Conservation (phyloP, 2,113 vertebrate species). For the Neotoma lepida region DNA sequence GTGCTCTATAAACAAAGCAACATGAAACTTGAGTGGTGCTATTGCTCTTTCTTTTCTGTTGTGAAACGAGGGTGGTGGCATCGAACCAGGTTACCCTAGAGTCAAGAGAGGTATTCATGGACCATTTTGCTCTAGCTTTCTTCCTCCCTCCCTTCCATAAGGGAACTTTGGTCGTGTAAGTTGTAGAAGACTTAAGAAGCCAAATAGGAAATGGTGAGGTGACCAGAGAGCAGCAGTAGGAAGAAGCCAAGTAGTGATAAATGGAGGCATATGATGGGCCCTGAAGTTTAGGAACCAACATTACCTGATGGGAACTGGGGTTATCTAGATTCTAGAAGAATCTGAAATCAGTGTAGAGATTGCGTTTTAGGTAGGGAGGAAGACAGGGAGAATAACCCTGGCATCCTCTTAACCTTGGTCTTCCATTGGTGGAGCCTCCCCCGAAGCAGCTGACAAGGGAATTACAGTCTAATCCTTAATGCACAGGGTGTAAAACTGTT, state of each 20-base stretch:
- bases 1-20: slow-evolving; percentile 11
- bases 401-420: background rate
- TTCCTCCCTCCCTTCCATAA: background rate
- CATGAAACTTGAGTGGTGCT: background rate
- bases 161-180: background rate
- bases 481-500: slow-evolving; percentile 21
- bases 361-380: background rate
- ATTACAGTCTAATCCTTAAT: slow-evolving; percentile 2
- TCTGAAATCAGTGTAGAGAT: background rate
- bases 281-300: background rate
- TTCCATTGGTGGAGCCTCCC: background rate
- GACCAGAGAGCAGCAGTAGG: background rate
- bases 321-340: background rate
- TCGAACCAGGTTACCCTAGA: background rate
- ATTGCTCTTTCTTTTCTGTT: slow-evolving; percentile 32
- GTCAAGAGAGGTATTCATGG: background rate
- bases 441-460: background rate
- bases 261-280: background rate
- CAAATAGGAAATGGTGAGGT: slow-evolving; percentile 12
- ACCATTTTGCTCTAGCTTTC: background rate
- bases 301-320: background rate
- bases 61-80: background rate
- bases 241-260: background rate
- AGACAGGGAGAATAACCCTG: background rate
- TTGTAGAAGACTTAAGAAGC: slow-evolving; percentile 35